phyloP scores from a whole-genome alignment of 2,797 vertebrate species.

The Phataginus tetradactyla region DNA sequence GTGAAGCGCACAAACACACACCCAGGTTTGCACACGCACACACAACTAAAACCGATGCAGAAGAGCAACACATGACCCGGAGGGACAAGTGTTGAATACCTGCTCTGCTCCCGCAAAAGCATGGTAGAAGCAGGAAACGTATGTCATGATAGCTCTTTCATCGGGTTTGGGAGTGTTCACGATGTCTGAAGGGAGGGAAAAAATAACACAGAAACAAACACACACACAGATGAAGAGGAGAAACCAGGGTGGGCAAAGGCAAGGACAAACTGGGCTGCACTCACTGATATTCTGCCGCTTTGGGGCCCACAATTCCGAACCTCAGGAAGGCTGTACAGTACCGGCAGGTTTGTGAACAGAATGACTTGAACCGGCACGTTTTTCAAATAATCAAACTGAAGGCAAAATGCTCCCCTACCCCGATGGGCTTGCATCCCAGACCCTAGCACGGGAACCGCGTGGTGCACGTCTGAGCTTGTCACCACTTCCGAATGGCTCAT shows the following conservation, averaged over 20 bases:
- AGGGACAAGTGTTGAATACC: conserved; percentile 86
- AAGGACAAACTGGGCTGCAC: not conserved
- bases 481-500: not conserved
- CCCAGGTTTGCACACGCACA: not conserved
- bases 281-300: not conserved
- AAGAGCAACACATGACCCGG: conserved; percentile 64
- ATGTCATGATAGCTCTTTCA: conserved; percentile 99
- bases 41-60: conserved; percentile 52
- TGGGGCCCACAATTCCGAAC: not conserved
- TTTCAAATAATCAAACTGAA: conserved; percentile 29
- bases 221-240: conserved; percentile 62
- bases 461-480: not conserved
- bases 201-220: conserved; percentile 75
- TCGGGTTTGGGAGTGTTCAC: conserved; percentile 99
- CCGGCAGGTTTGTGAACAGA: conserved; percentile 40
- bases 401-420: not conserved
- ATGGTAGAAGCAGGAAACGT: conserved; percentile 99
- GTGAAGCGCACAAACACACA: conserved; percentile 1
- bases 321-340: not conserved
- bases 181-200: conserved; percentile 91
- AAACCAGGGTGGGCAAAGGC: conserved; percentile 74
- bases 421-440: not conserved
- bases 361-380: not conserved
- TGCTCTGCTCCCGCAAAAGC: conserved; percentile 99
- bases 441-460: accelerated